Conservation (phyloP, 1,140 invertebrate species). For the Lucilia cuprina region DNA sequence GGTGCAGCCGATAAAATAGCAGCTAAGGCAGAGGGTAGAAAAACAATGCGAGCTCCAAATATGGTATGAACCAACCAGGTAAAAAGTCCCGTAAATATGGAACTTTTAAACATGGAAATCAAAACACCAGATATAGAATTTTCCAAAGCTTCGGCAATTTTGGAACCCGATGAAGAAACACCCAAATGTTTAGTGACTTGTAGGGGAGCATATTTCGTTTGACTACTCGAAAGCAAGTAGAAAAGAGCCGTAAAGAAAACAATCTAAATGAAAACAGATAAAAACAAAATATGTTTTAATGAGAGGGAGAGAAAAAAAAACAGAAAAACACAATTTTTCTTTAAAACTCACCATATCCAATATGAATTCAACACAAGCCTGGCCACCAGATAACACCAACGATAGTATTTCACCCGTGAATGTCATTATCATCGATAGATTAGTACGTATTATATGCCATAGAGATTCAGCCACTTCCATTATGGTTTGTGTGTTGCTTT, state of each 20-base stretch:
- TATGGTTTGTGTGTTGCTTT: constrained; percentile 92
- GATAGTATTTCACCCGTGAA: constrained; percentile 87
- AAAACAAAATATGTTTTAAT: neutral
- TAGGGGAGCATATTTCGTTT: constrained; percentile 89
- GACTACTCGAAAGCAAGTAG: constrained; percentile 90
- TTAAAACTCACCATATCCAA: constrained; percentile 79
- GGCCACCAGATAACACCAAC: constrained; percentile 88
- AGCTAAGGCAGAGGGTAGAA: constrained; percentile 91
- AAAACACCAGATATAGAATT: constrained; percentile 82
- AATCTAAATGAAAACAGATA: constrained; percentile 69
- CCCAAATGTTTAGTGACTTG: constrained; percentile 75
- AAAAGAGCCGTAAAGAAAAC: constrained; percentile 96
- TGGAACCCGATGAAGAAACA: constrained; percentile 78
- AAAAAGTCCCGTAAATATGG: constrained; percentile 95
- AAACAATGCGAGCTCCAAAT: constrained; percentile 94
- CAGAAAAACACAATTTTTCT: neutral
- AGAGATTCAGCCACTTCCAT: constrained; percentile 89
- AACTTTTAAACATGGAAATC: constrained; percentile 95
- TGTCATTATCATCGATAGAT: constrained; percentile 88
- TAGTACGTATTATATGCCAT: constrained; percentile 92
- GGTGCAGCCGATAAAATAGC: constrained; percentile 92
- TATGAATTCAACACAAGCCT: constrained; percentile 91
- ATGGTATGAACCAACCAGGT: constrained; percentile 97
- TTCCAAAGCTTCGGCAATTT: constrained; percentile 74
- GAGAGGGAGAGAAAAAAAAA: no score